Evolutionary conservation across 2,888 invertebrate species (phyloP).

Genomic region (Phengaris alcon): DNA sequence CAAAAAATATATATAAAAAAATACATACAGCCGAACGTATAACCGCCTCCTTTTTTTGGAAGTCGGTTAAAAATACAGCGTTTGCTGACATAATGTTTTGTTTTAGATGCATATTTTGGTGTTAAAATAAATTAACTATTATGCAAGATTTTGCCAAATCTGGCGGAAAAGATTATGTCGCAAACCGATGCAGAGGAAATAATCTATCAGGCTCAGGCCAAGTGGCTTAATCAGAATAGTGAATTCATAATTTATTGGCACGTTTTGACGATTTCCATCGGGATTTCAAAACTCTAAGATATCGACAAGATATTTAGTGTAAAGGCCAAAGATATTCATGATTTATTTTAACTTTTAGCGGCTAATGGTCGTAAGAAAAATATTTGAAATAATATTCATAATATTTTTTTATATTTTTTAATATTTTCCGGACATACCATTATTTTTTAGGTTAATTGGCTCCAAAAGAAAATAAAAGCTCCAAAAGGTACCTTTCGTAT

Average conservation of each 20-base stretch:
- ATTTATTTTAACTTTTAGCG: neutral
- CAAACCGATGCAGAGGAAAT: conserved; percentile 3
- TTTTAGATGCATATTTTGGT: neutral
- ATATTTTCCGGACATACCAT: too few species aligned
- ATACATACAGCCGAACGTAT: too few species aligned
- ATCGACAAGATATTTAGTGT: neutral
- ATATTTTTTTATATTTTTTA: too few species aligned
- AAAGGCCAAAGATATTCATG: neutral
- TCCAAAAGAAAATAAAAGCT: too few species aligned
- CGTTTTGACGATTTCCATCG: neutral
- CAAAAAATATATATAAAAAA: too few species aligned
- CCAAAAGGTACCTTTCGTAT: neutral
- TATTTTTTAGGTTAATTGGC: too few species aligned
- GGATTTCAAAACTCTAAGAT: neutral
- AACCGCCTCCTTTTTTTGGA: too few species aligned
- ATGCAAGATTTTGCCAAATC: neutral
- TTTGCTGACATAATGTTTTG: too few species aligned
- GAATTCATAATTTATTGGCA: conserved; percentile 1
- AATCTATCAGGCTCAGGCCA: neutral
- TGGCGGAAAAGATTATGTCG: conserved; percentile 12
- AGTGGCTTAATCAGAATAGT: neutral
- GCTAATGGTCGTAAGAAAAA: too few species aligned
- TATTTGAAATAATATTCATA: too few species aligned
- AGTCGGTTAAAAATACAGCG: too few species aligned
- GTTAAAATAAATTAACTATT: neutral